Conservation (phyloP, 2,113 vertebrate genomes). For the Bagarius yarrelli region DNA sequence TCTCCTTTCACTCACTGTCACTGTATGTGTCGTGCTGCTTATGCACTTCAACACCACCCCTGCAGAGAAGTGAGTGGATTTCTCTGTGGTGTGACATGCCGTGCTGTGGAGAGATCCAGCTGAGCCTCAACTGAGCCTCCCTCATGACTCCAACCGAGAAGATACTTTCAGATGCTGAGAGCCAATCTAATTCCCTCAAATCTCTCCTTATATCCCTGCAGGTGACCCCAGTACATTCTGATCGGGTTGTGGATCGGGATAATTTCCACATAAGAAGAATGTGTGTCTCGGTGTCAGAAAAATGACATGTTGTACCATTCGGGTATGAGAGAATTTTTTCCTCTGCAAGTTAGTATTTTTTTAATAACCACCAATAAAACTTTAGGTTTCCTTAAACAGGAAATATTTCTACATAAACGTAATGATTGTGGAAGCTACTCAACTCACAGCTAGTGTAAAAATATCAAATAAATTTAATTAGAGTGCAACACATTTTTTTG, state of each 20-base stretch:
- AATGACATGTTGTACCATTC: neutral
- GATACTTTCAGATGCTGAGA: conserved; percentile 26
- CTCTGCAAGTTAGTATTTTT: neutral
- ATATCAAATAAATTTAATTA: no score
- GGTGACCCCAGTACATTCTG: conserved; percentile 25
- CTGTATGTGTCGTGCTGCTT: conserved; percentile 12
- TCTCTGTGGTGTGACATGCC: conserved; percentile 31
- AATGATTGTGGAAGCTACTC: no score
- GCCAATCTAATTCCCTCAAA: conserved; percentile 39
- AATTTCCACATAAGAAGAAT: conserved; percentile 16
- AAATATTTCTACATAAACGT: neutral
- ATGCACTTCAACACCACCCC: conserved; percentile 25
- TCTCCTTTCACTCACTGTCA: conserved; percentile 30
- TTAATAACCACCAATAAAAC: no score
- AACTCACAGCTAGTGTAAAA: no score
- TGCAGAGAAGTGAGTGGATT: conserved; percentile 38
- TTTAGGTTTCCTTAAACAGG: neutral
- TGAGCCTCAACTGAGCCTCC: conserved; percentile 34
- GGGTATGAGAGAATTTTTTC: neutral
- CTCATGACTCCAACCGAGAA: conserved; percentile 21
- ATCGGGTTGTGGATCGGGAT: conserved; percentile 6
- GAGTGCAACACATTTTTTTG: neutral
- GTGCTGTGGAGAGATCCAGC: conserved; percentile 36
- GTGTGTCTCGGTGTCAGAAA: neutral
- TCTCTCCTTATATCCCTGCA: conserved; percentile 29